Evolutionary conservation across 2,113 vertebrate species (phyloP).

Genomic region (Python bivittatus): DNA sequence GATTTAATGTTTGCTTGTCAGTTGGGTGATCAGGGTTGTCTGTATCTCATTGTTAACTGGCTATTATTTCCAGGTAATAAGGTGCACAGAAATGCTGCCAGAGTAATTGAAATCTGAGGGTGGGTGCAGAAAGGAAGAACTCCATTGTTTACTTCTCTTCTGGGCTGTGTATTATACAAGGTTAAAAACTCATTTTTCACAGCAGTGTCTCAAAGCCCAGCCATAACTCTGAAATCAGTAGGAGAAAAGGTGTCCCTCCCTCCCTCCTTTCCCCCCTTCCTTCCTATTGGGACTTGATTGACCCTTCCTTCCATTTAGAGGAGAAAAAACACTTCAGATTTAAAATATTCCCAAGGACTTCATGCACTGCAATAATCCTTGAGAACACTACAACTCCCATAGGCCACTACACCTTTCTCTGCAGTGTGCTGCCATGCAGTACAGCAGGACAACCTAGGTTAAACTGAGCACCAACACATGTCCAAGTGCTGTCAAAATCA

Average conservation of each 20-base stretch:
- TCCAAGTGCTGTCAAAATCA: not conserved
- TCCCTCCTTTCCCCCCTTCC: not conserved
- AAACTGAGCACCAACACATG: not conserved
- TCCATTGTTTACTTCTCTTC: rapidly evolving
- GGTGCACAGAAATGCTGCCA: not conserved
- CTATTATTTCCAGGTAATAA: not conserved
- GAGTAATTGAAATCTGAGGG: not conserved
- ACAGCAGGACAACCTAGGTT: not conserved
- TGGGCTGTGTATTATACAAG: not conserved
- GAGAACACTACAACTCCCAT: not conserved
- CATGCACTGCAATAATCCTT: not conserved
- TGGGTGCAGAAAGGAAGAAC: too few species aligned
- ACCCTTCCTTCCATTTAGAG: not conserved
- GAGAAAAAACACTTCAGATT: not conserved
- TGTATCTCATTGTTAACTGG: not conserved
- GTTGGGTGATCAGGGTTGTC: not conserved
- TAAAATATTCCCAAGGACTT: not conserved
- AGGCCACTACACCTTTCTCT: not conserved
- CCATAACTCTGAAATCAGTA: rapidly evolving
- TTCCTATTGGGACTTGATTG: not conserved
- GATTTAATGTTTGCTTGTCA: not conserved
- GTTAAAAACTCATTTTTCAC: not conserved
- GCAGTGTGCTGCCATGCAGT: not conserved
- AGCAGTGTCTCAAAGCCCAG: not conserved
- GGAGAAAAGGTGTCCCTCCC: not conserved